phyloP scores from a whole-genome alignment of 1,140 invertebrate genomes.

The Nasonia giraulti region DNA sequence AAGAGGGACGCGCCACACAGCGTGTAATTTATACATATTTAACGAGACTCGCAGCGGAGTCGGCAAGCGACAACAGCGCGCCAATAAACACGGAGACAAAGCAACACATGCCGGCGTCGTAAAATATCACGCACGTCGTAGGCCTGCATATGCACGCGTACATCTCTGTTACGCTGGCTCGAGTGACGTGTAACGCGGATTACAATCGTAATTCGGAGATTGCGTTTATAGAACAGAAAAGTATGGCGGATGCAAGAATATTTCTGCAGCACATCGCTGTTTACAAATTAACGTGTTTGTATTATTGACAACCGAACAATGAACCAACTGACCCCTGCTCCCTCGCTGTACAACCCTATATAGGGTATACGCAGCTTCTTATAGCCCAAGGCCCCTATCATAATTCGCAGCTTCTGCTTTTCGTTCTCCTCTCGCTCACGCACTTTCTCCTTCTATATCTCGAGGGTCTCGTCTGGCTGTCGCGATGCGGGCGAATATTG shows the following conservation, averaged over 20 bases:
- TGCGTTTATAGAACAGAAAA: too few species aligned
- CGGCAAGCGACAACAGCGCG: constrained; percentile 9
- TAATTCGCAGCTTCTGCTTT: constrained; percentile 65
- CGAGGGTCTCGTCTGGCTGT: constrained; percentile 56
- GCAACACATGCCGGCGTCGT: constrained; percentile 43
- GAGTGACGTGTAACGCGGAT: not conserved
- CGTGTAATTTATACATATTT: constrained; percentile 37
- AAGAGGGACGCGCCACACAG: not conserved
- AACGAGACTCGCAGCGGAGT: constrained; percentile 11
- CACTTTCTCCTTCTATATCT: constrained; percentile 13
- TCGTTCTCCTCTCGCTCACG: constrained; percentile 39
- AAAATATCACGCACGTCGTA: constrained; percentile 38
- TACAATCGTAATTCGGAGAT: not conserved
- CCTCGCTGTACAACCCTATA: not conserved
- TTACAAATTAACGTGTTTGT: not conserved
- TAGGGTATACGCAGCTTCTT: not conserved
- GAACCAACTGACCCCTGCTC: not conserved
- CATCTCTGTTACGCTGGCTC: not conserved
- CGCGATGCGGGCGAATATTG: constrained; percentile 59
- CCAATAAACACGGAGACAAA: constrained; percentile 40
- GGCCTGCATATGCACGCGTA: not conserved
- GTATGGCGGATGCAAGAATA: too few species aligned
- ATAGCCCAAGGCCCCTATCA: constrained; percentile 58
- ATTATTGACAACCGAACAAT: not conserved
- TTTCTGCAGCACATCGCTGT: too few species aligned